Evolutionary conservation across 1,140 invertebrate species (phyloP).

Genomic region (Drosophila leontia): DNA sequence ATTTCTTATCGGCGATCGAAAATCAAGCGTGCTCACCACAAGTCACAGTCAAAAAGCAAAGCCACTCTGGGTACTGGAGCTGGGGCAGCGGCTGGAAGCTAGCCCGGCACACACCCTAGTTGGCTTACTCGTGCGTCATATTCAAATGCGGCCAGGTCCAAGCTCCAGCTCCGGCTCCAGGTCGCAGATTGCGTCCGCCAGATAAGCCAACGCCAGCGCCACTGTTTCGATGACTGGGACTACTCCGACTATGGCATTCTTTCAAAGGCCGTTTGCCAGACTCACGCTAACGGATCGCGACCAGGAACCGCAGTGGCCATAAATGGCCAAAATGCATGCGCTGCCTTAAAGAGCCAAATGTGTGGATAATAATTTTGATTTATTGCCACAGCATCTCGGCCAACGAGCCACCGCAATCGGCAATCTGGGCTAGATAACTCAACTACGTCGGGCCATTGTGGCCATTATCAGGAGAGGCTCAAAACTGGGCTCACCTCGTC

Average conservation of each 20-base stretch:
- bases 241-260: slow-evolving; percentile 65
- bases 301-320: slow-evolving; percentile 69
- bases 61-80: slow-evolving; percentile 28
- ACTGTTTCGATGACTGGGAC: slow-evolving; percentile 60
- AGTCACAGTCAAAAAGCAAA: slow-evolving; percentile 55
- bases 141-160: slow-evolving; percentile 66
- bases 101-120: slow-evolving; percentile 72
- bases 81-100: slow-evolving; percentile 14
- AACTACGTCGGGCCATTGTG: slow-evolving; percentile 38
- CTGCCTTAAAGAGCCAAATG: slow-evolving; percentile 78
- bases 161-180: slow-evolving; percentile 46
- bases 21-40: slow-evolving; percentile 78
- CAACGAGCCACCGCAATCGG: slow-evolving; percentile 37
- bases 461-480: slow-evolving; percentile 58
- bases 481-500: slow-evolving; percentile 12
- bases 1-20: slow-evolving; percentile 80
- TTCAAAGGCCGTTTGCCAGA: slow-evolving; percentile 71
- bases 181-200: slow-evolving; percentile 69
- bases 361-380: slow-evolving; percentile 82
- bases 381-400: slow-evolving; percentile 62
- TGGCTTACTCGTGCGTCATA: slow-evolving; percentile 77
- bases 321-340: slow-evolving; percentile 71
- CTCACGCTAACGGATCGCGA: slow-evolving; percentile 58
- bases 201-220: slow-evolving; percentile 75
- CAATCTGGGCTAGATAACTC: slow-evolving; percentile 76